Percentiles rank a stretch among this genome's conserved stretches.
These are phyloP conservation scores for Cervus canadensis DNA, from an alignment of 2,113 vertebrate genomes.

Conservation along the genomic window DNA sequence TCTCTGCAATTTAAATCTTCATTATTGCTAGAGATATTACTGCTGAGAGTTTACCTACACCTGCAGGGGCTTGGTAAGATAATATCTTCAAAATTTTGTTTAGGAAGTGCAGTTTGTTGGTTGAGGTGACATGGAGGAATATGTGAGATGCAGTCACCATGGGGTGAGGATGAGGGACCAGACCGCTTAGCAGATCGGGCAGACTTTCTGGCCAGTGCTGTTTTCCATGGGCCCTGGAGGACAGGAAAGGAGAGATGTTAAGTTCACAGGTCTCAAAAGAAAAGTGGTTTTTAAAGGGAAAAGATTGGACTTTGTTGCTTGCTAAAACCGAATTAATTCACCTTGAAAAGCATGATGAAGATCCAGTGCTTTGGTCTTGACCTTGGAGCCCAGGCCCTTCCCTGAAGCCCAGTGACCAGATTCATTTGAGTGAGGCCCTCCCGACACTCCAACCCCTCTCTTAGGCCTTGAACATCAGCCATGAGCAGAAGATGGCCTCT, in stretches of 20 bases:
- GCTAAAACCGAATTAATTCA: background rate
- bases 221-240: constrained; percentile 50
- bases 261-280: background rate
- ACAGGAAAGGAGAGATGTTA: constrained; percentile 39
- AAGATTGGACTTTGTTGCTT: background rate
- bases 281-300: background rate
- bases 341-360: background rate
- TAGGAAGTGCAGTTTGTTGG: constrained; percentile 24
- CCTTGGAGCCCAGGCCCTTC: background rate
- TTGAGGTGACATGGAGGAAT: constrained; percentile 63
- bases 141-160: constrained; percentile 64
- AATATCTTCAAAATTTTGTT: constrained; percentile 20
- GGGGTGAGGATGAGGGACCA: constrained; percentile 24
- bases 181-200: background rate
- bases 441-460: background rate
- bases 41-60: constrained; percentile 40
- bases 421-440: background rate
- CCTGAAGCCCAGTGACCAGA: background rate
- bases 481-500: background rate
- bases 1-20: background rate
- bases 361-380: background rate
- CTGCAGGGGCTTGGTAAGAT: background rate
- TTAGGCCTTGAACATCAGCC: background rate
- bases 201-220: constrained; percentile 47
- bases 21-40: background rate